Evolutionary conservation across 2,888 invertebrate genomes (phyloP).

Genomic region (Timandra comae): DNA sequence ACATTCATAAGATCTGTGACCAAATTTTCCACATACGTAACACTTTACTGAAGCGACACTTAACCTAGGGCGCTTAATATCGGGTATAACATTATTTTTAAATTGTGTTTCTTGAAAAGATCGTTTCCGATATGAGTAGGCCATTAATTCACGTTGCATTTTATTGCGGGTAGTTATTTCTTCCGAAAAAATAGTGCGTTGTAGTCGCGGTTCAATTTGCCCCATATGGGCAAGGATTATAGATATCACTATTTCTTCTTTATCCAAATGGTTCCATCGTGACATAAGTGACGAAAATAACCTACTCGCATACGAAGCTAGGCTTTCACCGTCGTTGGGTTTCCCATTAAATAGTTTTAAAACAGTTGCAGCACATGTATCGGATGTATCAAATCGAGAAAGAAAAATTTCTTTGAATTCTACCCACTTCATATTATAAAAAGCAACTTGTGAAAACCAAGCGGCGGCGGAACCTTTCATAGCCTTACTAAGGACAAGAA

Average conservation of each 20-base stretch:
- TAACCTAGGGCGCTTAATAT: not conserved
- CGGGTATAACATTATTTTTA: not conserved
- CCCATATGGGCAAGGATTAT: conserved; percentile 8
- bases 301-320: conserved; percentile 9
- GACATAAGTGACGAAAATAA: conserved; percentile 6
- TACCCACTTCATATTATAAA: no score
- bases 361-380: no score
- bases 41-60: not conserved
- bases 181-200: conserved; percentile 9
- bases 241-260: conserved; percentile 10
- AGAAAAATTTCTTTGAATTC: no score
- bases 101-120: no score
- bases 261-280: conserved; percentile 2
- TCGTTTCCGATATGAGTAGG: conserved; percentile 4
- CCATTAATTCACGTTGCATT: conserved; percentile 6
- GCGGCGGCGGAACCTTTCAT: no score
- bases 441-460: no score
- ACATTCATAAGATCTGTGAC: not conserved
- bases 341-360: no score
- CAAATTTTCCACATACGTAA: not conserved
- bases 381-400: no score
- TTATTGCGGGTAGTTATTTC: conserved; percentile 4
- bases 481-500: no score
- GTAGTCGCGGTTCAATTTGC: conserved; percentile 7
- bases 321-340: conserved; percentile 13